Conservation (phyloP, 2,797 vertebrate genomes). For the Fistularia commersonii region DNA sequence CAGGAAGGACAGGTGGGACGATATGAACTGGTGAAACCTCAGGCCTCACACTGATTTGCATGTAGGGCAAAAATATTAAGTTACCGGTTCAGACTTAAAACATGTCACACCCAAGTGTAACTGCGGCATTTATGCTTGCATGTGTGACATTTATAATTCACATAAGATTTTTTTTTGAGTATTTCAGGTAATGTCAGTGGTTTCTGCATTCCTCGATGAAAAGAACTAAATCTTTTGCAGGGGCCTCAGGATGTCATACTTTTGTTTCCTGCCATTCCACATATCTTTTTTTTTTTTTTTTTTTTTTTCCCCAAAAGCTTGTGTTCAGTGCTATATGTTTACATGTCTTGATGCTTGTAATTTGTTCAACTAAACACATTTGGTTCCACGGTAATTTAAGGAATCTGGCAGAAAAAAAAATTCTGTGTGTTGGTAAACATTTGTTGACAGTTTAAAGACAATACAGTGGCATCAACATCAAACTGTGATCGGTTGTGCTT, state of each 20-base stretch:
- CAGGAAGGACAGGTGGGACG: constrained; percentile 95
- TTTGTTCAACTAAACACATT: constrained; percentile 3
- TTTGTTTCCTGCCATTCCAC: constrained; percentile 46
- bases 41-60: constrained; percentile 75
- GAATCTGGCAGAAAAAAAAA: neutral
- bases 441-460: constrained; percentile 20
- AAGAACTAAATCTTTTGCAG: constrained; percentile 36
- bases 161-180: constrained; percentile 19
- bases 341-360: constrained; percentile 10
- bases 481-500: constrained; percentile 34
- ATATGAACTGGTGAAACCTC: constrained; percentile 93
- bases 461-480: constrained; percentile 35
- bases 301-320: constrained; percentile 33
- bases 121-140: constrained; percentile 31
- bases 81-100: constrained; percentile 34
- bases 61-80: constrained; percentile 24
- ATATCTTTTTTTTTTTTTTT: constrained; percentile 28
- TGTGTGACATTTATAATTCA: constrained; percentile 31
- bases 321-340: constrained; percentile 34
- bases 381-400: constrained; percentile 24
- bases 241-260: constrained; percentile 16
- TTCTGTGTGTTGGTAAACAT: neutral
- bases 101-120: constrained; percentile 44
- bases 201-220: constrained; percentile 61
- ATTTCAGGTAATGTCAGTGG: constrained; percentile 44